Base-by-base conservation (phyloP, 2,888 invertebrate genomes). In the Scaptomyza polygonia region DNA sequence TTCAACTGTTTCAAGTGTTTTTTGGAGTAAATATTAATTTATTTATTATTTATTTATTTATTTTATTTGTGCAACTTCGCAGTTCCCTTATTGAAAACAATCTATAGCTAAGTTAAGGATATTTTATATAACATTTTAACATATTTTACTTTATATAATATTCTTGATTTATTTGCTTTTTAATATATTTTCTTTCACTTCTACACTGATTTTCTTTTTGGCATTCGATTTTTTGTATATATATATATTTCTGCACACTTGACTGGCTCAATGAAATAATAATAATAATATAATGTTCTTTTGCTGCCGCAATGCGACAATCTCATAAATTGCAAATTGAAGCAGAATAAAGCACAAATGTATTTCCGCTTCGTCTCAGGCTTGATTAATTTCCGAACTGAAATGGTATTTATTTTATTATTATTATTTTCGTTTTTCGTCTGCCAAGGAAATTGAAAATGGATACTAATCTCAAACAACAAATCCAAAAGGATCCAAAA, bases 391-490 rank as follows among this genome's bases (percentile, higher is more conserved):
- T 76, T 67, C 67, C 72, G 72, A 63, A 18, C 30, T 25, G 34
- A 3, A 9, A 39, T 32, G 12, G 11, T n/a, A 25, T 48, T 48
- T 4, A 21, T 47, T 18, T 40, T 18, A 2, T 18, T 4, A 16
- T 11, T 18, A 18, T 5, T 21, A 12, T 42, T 3, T 25, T 51
- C 25, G 48, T 21, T 42, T 3, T 25, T 51, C 25, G 48, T 58
- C 40, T 47, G 69, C 42, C 45, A 48, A 71, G 77, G 77, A 73
- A 76, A 73, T 73, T 76, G 77, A 62, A 76, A 67, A 67, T 58
- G 32, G 48, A 69, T 72, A 55, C 52, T 34, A 25, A 55, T 55
- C 47, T 45, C 36, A 16, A 55, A 14, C 21, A 12, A 27, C 43
- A 29, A 8, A 2, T 25, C 3, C 18, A 5, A 14, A 16, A 12